Evolutionary conservation across 2,888 invertebrate species (phyloP), one percentile per base, ranked within the genome.

Genomic region (Rambutsinella grinnellia): DNA sequence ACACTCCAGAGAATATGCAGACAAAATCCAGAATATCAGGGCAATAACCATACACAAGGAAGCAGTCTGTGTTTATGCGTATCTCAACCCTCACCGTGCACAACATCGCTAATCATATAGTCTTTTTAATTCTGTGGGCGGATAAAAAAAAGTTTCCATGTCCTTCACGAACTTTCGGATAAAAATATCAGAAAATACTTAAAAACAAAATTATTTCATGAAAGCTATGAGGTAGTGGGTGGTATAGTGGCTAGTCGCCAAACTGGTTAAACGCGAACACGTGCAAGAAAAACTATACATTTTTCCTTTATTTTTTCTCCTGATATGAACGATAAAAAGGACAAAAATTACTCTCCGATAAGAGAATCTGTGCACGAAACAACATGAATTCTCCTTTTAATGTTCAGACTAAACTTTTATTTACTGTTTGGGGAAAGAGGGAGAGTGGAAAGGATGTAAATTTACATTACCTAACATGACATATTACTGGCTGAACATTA

Each of bases 101-200:
- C n/a, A n/a, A n/a, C n/a, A n/a, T n/a, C n/a, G n/a, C n/a, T n/a
- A n/a, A n/a, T n/a, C n/a, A n/a, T n/a, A n/a, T n/a, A n/a, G n/a
- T n/a, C n/a, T n/a, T n/a, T n/a, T n/a, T n/a, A n/a, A n/a, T n/a
- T n/a, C n/a, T n/a, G n/a, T n/a, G n/a, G n/a, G n/a, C n/a, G n/a
- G n/a, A n/a, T n/a, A n/a, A 36, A 19, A 51, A 26, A 60, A 61
- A 62, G 54, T 54, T 21, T 21, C 46, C 54, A 46, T 70, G 70
- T 70, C 70, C 62, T 70, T 70, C 70, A 70, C 8, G 44, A 44
- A 44, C n/a, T n/a, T n/a, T 36, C 36, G 36, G 36, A 36, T 5
- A 36, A 36, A 36, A 36, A 13, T 8, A 36, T 36, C 36, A 13
- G 36, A n/a, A n/a, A n/a, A n/a, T n/a, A n/a, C n/a, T n/a, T n/a